These are phyloP conservation scores for Chiridota heheva DNA, from an alignment of 35 echinoderm and acorn worm genomes.

Conservation along the genomic window DNA sequence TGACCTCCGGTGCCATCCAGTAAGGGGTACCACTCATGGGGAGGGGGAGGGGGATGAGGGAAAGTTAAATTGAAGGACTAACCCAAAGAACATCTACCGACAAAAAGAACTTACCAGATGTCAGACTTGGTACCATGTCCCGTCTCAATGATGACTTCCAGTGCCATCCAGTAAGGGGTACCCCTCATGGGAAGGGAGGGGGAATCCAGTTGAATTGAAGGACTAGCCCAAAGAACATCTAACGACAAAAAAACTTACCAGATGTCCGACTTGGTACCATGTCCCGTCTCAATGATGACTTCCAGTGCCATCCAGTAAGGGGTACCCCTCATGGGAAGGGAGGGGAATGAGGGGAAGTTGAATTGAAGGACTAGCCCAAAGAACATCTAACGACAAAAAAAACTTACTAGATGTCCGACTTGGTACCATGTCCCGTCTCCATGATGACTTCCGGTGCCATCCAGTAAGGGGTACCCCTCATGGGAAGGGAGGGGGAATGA, in stretches of 20 bases:
- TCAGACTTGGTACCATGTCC: constrained; percentile 94
- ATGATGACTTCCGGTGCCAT: constrained; percentile 97
- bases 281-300: constrained; percentile 35
- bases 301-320: constrained; percentile 40
- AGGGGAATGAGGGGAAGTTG: too few species aligned
- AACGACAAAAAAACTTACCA: too few species aligned
- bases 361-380: too few species aligned
- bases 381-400: too few species aligned
- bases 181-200: constrained; percentile 98
- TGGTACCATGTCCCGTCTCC: constrained; percentile 92
- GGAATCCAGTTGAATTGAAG: too few species aligned
- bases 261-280: constrained; percentile 42
- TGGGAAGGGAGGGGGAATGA: too few species aligned
- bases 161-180: constrained; percentile 98
- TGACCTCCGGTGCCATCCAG: constrained; percentile 96
- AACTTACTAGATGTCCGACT: constrained; percentile 96
- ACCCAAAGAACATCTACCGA: too few species aligned
- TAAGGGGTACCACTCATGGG: constrained; percentile 95
- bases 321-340: constrained; percentile 29
- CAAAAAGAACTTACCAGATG: constrained; percentile 63
- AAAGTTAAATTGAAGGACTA: too few species aligned
- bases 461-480: constrained; percentile 98
- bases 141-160: constrained; percentile 93
- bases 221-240: too few species aligned
- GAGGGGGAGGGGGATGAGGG: too few species aligned